Conservation (phyloP, 53 echinoderm and acorn worm species). For the Astropecten irregularis region DNA sequence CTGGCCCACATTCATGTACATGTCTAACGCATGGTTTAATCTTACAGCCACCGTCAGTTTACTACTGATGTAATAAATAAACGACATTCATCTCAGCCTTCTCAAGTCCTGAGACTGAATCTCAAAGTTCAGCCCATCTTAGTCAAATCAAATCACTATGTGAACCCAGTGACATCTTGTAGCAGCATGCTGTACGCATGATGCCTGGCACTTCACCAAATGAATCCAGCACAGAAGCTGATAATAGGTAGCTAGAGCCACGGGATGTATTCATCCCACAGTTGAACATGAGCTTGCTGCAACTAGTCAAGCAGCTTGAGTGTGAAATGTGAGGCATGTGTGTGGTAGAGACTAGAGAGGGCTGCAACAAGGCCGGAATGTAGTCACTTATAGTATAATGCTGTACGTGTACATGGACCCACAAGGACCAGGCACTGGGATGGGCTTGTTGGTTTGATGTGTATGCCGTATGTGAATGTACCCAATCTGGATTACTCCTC, state of each 20-base stretch:
- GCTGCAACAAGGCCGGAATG: slow-evolving; percentile 38
- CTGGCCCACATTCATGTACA: no score
- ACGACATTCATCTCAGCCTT: no score
- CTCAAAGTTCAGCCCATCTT: slow-evolving; percentile 17
- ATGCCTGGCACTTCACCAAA: background rate
- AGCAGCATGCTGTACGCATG: background rate
- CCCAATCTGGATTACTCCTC: no score
- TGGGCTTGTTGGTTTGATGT: background rate
- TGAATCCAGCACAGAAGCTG: background rate
- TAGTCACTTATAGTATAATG: background rate
- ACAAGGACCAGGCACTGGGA: slow-evolving; percentile 10
- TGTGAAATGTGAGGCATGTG: slow-evolving; percentile 58
- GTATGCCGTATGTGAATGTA: no score
- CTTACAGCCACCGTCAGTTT: no score
- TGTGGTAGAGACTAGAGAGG: background rate
- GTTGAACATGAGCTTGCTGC: background rate
- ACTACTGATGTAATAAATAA: no score
- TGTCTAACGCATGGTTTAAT: background rate
- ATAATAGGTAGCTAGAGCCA: background rate
- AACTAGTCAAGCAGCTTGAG: background rate
- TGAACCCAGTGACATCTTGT: slow-evolving; percentile 13
- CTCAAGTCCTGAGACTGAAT: no score
- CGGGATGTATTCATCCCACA: background rate
- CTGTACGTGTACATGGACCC: background rate
- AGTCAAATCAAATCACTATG: slow-evolving; percentile 35